A percentile compares a stretch with the other conserved stretches of the same genome.
phyloP scores from a whole-genome alignment of 2,797 vertebrate genomes.

The Melanogrammus aeglefinus region DNA sequence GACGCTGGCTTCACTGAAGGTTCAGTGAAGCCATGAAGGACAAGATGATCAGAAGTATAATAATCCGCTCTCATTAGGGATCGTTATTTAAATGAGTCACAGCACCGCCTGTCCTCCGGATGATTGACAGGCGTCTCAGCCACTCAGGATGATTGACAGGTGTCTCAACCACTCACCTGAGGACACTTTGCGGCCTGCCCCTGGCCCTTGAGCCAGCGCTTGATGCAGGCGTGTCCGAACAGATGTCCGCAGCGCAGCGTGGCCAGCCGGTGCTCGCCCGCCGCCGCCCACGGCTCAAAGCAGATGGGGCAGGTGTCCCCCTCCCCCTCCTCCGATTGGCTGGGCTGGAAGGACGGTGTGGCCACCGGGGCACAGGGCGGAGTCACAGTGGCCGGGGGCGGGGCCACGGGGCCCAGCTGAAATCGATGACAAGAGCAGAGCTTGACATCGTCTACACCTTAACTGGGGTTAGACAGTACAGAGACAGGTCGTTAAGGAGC shows the following conservation, averaged over 20 bases:
- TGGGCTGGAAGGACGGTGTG: background rate
- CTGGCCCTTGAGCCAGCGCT: constrained; percentile 87
- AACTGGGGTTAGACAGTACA: too few species aligned
- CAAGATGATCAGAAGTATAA: too few species aligned
- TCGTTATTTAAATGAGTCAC: too few species aligned
- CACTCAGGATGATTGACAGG: background rate
- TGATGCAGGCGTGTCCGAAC: constrained; percentile 90
- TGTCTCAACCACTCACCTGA: constrained; percentile 75
- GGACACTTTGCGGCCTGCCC: constrained; percentile 86
- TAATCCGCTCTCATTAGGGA: too few species aligned
- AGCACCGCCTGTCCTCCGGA: too few species aligned
- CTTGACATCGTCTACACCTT: too few species aligned
- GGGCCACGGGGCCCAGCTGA: background rate
- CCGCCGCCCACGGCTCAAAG: constrained; percentile 91
- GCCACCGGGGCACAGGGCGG: background rate
- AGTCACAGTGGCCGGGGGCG: background rate
- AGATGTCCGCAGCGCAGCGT: constrained; percentile 92
- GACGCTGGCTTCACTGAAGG: too few species aligned
- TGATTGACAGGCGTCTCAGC: too few species aligned
- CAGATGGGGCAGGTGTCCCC: constrained; percentile 91
- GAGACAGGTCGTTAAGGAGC: too few species aligned
- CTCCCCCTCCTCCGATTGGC: constrained; percentile 57
- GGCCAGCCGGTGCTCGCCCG: constrained; percentile 87
- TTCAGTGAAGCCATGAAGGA: too few species aligned
- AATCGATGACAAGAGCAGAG: background rate